Evolutionary conservation across 2,888 invertebrate genomes (phyloP).

Genomic region (Machimus rusticus): DNA sequence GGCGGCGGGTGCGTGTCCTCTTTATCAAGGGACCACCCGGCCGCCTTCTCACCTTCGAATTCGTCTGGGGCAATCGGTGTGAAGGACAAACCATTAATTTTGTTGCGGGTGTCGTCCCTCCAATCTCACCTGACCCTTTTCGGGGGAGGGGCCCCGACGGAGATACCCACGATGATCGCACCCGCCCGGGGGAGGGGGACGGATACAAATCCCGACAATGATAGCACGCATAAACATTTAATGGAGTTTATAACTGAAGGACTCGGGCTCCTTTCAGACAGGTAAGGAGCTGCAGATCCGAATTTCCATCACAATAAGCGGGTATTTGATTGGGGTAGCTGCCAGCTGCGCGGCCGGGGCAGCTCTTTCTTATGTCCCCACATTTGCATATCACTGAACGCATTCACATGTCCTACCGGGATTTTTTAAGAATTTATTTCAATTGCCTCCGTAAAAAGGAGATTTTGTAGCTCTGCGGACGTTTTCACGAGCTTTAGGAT

Average conservation of each 20-base stretch:
- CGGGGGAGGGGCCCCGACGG: not conserved
- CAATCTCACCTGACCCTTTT: conserved; percentile 38
- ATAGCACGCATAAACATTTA: conserved; percentile 41
- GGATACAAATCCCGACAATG: conserved; percentile 40
- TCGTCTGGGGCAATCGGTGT: conserved; percentile 35
- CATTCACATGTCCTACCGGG: conserved; percentile 29
- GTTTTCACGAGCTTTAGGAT: conserved; percentile 32
- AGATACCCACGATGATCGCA: conserved; percentile 5
- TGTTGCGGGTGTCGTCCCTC: conserved; percentile 24
- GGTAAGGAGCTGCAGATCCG: conserved; percentile 32
- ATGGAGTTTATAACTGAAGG: conserved; percentile 40
- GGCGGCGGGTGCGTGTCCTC: conserved; percentile 25
- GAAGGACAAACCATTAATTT: conserved; percentile 37
- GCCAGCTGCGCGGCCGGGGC: not conserved
- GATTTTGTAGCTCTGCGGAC: conserved; percentile 35
- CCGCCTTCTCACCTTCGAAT: conserved; percentile 10
- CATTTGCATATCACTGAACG: conserved; percentile 39
- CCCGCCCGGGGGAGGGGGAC: not conserved
- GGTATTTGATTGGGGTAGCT: conserved; percentile 33
- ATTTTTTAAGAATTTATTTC: conserved; percentile 37
- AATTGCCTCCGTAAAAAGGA: conserved; percentile 39
- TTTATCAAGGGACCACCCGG: conserved; percentile 22
- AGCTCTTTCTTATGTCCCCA: conserved; percentile 19
- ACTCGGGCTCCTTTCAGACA: conserved; percentile 24
- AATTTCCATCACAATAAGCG: conserved; percentile 40